Conservation (phyloP, 2,113 vertebrate genomes). For the Rana temporaria region DNA sequence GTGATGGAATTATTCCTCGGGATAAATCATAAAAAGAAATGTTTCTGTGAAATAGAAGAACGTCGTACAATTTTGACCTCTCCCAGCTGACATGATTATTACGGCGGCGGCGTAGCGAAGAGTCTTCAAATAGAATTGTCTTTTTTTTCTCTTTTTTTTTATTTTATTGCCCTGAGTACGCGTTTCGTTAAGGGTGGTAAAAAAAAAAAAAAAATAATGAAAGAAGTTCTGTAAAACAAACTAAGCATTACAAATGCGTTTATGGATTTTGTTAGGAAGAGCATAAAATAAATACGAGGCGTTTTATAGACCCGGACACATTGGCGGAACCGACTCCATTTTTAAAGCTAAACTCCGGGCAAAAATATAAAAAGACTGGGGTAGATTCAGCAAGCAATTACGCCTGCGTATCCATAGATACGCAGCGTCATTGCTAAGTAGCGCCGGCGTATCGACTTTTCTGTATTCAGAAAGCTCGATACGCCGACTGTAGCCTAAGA, state of each 20-base stretch:
- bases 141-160: conserved; percentile 38
- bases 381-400: too few species aligned
- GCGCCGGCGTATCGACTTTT: too few species aligned
- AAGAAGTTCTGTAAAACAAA: background rate
- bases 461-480: too few species aligned
- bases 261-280: background rate
- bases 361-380: too few species aligned
- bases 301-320: too few species aligned
- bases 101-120: conserved; percentile 29
- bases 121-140: conserved; percentile 11
- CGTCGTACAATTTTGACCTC: conserved; percentile 48
- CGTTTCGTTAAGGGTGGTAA: background rate
- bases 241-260: background rate
- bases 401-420: too few species aligned
- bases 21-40: conserved; percentile 56
- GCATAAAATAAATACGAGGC: too few species aligned
- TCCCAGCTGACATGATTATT: conserved; percentile 54
- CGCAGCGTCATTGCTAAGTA: too few species aligned
- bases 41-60: conserved; percentile 49
- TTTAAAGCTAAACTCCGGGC: too few species aligned
- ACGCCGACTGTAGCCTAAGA: too few species aligned
- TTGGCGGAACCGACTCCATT: too few species aligned
- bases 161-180: conserved; percentile 37
- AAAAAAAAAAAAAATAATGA: background rate
- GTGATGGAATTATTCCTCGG: conserved; percentile 50